Conservation (phyloP, 1,140 invertebrate genomes). For the Aphidius gifuensis region DNA sequence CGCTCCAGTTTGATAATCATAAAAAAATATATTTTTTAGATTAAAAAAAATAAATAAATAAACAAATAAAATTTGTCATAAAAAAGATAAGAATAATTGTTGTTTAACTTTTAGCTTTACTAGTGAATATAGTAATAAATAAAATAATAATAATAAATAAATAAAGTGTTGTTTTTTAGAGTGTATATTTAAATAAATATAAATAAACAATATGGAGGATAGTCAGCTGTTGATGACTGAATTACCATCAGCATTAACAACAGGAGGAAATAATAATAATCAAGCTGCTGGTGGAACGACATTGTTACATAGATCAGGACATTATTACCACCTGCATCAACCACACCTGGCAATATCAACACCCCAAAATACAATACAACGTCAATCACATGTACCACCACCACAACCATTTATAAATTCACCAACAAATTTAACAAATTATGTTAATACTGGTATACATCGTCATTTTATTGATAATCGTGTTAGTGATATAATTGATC, state of each 20-base stretch:
- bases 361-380: constrained; percentile 11
- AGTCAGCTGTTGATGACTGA: constrained; percentile 54
- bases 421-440: constrained; percentile 20
- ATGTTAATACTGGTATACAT: constrained; percentile 18
- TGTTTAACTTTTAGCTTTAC: background rate
- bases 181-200: no score
- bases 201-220: constrained; percentile 38
- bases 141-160: background rate
- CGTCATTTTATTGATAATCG: constrained; percentile 17
- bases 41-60: no score
- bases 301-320: constrained; percentile 46
- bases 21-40: no score
- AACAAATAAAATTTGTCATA: background rate
- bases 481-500: constrained; percentile 25
- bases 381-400: constrained; percentile 21
- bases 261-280: constrained; percentile 24
- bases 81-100: constrained; percentile 10
- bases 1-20: no score
- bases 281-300: constrained; percentile 10
- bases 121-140: no score
- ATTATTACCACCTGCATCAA: constrained; percentile 51
- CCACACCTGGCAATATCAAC: constrained; percentile 44
- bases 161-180: constrained; percentile 9
- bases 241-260: constrained; percentile 44
- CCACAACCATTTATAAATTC: constrained; percentile 12